Conservation (phyloP, 53 echinoderm and acorn worm species). For the Arbacia lixula region DNA sequence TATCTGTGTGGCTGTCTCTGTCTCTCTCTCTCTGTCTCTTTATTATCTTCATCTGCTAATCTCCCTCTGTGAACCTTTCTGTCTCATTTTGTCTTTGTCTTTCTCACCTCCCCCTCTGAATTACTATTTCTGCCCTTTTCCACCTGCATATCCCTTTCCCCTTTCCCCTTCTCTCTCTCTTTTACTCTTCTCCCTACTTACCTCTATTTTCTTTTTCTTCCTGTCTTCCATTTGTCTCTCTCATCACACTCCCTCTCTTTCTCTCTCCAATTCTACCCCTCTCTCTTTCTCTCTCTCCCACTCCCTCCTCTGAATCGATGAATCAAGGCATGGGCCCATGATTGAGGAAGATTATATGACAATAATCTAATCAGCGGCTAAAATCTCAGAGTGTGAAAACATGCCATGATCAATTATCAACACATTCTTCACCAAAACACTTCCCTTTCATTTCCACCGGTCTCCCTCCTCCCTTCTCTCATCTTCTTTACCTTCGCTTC, state of each 20-base stretch:
- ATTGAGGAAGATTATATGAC: constrained; percentile 50
- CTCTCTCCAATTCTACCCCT: too few species aligned
- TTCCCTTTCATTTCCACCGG: constrained; percentile 31
- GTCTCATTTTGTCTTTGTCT: too few species aligned
- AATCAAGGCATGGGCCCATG: constrained; percentile 5
- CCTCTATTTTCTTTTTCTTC: too few species aligned
- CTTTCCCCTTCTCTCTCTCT: too few species aligned
- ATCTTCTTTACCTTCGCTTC: constrained; percentile 8
- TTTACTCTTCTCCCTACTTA: neutral
- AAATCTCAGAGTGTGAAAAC: constrained; percentile 22
- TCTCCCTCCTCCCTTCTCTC: neutral
- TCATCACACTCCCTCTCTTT: too few species aligned
- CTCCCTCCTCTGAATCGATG: neutral
- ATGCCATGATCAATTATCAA: constrained; percentile 42
- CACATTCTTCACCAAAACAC: constrained; percentile 26
- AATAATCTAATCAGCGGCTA: constrained; percentile 34
- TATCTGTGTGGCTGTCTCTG: too few species aligned
- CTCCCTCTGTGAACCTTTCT: too few species aligned
- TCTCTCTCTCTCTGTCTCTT: too few species aligned
- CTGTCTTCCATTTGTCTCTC: too few species aligned
- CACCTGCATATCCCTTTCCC: neutral
- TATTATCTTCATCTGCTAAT: too few species aligned
- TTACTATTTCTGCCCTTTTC: constrained; percentile 37
- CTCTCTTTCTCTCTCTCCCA: too few species aligned
- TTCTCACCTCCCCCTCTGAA: too few species aligned